phyloP scores from a whole-genome alignment of 2,888 invertebrate genomes.

The Gastracanthus pulcherrimus region DNA sequence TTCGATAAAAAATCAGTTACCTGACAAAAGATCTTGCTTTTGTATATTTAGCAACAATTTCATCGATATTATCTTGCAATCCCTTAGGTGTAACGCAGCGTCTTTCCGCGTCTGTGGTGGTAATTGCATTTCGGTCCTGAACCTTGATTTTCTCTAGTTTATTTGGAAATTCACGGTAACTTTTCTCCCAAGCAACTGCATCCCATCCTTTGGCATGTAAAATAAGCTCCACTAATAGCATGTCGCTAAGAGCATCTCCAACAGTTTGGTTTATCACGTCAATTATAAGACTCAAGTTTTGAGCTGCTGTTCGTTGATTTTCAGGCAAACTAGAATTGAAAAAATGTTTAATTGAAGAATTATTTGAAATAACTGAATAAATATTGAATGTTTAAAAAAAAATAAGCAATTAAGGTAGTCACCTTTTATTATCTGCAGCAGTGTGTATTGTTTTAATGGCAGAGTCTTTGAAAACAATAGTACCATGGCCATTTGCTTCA shows the following conservation, averaged over 20 bases:
- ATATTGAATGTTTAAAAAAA: conserved; percentile 4
- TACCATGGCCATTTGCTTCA: conserved; percentile 99
- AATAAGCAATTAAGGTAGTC: conserved; percentile 54
- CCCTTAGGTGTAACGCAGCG: conserved; percentile 88
- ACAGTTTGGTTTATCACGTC: conserved; percentile 96
- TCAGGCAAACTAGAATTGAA: conserved; percentile 58
- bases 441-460: conserved; percentile 82
- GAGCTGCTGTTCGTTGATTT: conserved; percentile 78
- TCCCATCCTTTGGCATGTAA: conserved; percentile 90
- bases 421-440: conserved; percentile 77
- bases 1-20: conserved; percentile 73
- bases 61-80: conserved; percentile 89
- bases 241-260: conserved; percentile 97
- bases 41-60: conserved; percentile 83
- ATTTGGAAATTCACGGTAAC: conserved; percentile 93
- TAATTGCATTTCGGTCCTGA: conserved; percentile 89
- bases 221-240: conserved; percentile 95
- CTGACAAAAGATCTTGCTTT: conserved; percentile 92
- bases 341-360: conserved; percentile 2
- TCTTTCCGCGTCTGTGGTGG: conserved; percentile 93
- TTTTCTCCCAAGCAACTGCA: conserved; percentile 87
- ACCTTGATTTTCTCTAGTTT: conserved; percentile 93
- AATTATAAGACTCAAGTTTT: conserved; percentile 84
- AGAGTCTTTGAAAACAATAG: conserved; percentile 88
- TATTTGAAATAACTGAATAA: background rate